phyloP scores from a whole-genome alignment of 1,140 invertebrate species.

The Neodiprion lecontei region DNA sequence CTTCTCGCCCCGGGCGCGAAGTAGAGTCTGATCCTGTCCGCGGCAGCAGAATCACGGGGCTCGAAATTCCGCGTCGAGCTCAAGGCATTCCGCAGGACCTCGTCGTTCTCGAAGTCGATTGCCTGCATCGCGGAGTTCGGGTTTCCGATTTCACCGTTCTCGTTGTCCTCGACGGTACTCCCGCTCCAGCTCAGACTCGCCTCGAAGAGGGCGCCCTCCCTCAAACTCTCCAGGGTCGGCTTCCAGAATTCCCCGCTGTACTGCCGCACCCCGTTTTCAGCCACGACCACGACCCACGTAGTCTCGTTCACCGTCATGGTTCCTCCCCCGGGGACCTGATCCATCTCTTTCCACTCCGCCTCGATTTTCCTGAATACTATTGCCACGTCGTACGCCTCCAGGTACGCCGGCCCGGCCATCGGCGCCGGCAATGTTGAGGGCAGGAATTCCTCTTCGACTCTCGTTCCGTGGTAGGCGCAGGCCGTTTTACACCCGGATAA shows the following conservation, averaged over 20 bases:
- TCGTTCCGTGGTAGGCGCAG: conserved; percentile 43
- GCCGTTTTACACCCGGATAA: conserved; percentile 50
- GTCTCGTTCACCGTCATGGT: conserved; percentile 35
- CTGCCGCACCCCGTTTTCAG: conserved; percentile 49
- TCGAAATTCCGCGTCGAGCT: not conserved
- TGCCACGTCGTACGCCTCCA: conserved; percentile 51
- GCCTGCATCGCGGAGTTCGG: not conserved
- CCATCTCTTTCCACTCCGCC: conserved; percentile 47
- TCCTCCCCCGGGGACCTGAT: conserved; percentile 45
- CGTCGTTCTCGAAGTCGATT: not conserved
- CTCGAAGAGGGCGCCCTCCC: conserved; percentile 51
- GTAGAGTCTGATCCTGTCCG: not conserved
- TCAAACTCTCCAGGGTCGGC: conserved; percentile 49
- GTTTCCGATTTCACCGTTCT: not conserved
- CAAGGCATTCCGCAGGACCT: not conserved
- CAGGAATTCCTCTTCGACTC: conserved; percentile 48
- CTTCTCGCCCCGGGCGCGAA: not conserved
- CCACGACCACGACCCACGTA: conserved; percentile 52
- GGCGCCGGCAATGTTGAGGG: conserved; percentile 55
- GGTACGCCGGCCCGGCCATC: conserved; percentile 40
- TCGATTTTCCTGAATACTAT: conserved; percentile 45
- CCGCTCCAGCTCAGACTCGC: conserved; percentile 54
- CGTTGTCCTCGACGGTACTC: conserved; percentile 36
- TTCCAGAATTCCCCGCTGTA: conserved; percentile 58
- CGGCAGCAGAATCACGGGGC: not conserved